Evolutionary conservation across 2,113 vertebrate species (phyloP), one percentile per base, ranked within the genome.

Genomic region (Argyrosomus japonicus): DNA sequence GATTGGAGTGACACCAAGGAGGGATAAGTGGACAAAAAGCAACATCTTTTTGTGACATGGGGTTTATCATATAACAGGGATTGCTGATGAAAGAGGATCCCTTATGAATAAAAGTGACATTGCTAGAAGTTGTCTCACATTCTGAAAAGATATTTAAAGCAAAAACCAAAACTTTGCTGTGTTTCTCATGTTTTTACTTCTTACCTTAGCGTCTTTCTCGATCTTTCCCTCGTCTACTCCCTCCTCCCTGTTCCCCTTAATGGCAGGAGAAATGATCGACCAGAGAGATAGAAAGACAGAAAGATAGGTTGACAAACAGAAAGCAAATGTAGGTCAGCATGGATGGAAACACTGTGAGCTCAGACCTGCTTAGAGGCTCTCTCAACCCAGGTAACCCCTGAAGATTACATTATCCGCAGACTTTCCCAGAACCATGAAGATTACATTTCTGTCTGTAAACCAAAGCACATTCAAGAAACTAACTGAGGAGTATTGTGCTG

Each of bases 121-220:
- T 47, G 45, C 45, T 47, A 47, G 45, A 45, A 47, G 13, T 47
- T 47, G 12, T 45, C 45, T 45, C 11, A 45, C 45, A 13, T 45
- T 45, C 45, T 14, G 3, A 47, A 47, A 14, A 13, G 45, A 47
- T 47, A 14, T 47, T 47, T 14, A 47, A 47, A 47, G 13, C 13
- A 47, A 60, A 29, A 17, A 7, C 1, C 60, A 36, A 2, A 63
- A 43, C 12, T 64, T 23, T 40, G 2, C 18, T 19, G 1, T 7
- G 3, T 6, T 64, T 57, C 14, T 69, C 19, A 3, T 32, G 12
- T 45, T 56, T 2, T 61, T 61, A 32, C 17, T 50, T 45, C 78
- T 73, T 82, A 99, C 98, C 97, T 99, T 96, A 11, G 98, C 97
- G 72, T 99, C 98, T 73, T 97, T 95, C 81, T 99, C 96, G 58